phyloP scores from a whole-genome alignment of 2,797 vertebrate genomes.

The Melanotaenia parkinsoni region DNA sequence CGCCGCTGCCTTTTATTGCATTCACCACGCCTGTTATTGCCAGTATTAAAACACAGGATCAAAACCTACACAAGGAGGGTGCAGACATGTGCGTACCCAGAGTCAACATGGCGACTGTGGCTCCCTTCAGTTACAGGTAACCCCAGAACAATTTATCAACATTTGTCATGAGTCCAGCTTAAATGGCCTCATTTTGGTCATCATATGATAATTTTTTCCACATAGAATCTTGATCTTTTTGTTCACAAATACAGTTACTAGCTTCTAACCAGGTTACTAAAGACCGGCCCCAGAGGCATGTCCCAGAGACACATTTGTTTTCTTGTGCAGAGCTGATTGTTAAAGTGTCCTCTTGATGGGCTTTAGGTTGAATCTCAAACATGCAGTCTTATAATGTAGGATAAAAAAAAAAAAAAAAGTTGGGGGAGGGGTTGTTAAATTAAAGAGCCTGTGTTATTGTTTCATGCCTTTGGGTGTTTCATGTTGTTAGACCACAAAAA shows the following conservation, averaged over 20 bases:
- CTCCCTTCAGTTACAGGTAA: slow-evolving; percentile 91
- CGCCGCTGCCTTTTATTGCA: slow-evolving; percentile 35
- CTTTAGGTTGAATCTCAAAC: slow-evolving; percentile 24
- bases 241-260: not conserved
- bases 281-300: slow-evolving; percentile 26
- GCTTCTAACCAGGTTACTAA: not conserved
- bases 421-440: not conserved
- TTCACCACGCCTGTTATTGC: slow-evolving; percentile 34
- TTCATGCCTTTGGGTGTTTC: too few relatives aligned
- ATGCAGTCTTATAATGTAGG: slow-evolving; percentile 4
- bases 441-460: not conserved
- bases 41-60: slow-evolving; percentile 13
- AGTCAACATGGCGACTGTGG: slow-evolving; percentile 90
- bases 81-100: slow-evolving; percentile 68
- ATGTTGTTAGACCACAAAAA: not conserved
- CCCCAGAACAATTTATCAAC: not conserved
- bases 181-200: slow-evolving; percentile 2
- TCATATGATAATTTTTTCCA: slow-evolving; percentile 5
- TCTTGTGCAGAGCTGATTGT: slow-evolving; percentile 66
- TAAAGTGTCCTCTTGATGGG: slow-evolving; percentile 41
- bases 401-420: slow-evolving; percentile 1
- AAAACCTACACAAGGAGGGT: slow-evolving; percentile 31
- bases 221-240: not conserved
- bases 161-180: not conserved
- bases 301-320: slow-evolving; percentile 32